Percentiles rank a stretch among this genome's conserved stretches.
Evolutionary conservation across 2,113 vertebrate genomes (phyloP).

Genomic region (Ia io): DNA sequence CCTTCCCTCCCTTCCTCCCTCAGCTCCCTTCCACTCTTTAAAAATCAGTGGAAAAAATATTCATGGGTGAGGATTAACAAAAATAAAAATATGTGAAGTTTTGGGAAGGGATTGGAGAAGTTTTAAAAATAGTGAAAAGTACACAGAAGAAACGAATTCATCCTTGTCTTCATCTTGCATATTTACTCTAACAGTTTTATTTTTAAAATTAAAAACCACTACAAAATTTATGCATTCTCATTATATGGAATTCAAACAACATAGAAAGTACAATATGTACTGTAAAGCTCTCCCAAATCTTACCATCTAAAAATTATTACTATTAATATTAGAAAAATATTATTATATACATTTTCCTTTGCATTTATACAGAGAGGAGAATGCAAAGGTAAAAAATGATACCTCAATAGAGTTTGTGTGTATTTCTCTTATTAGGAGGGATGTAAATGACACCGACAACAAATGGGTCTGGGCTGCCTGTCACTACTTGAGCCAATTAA

Average conservation of each 20-base stretch:
- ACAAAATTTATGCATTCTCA: neutral
- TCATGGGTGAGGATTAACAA: neutral
- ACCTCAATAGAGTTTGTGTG: neutral
- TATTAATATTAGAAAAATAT: constrained; percentile 6
- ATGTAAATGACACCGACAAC: neutral
- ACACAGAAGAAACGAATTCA: neutral
- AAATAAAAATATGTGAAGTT: neutral
- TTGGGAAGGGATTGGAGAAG: neutral
- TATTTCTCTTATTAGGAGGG: neutral
- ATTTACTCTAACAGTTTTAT: neutral
- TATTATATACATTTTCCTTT: neutral
- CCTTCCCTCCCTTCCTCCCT: no score
- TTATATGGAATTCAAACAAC: neutral
- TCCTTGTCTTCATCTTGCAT: neutral
- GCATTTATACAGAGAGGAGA: neutral
- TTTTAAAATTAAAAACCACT: neutral
- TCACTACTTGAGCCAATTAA: no score
- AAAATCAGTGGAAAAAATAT: no score
- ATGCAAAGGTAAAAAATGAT: neutral
- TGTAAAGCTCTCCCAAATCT: neutral
- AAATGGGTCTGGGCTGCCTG: no score
- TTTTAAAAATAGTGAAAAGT: neutral
- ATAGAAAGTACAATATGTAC: neutral
- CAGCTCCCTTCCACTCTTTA: no score
- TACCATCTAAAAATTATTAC: neutral